These are phyloP conservation scores for Thryonomys swinderianus DNA, from an alignment of 2,113 vertebrate species.

Conservation along the genomic window DNA sequence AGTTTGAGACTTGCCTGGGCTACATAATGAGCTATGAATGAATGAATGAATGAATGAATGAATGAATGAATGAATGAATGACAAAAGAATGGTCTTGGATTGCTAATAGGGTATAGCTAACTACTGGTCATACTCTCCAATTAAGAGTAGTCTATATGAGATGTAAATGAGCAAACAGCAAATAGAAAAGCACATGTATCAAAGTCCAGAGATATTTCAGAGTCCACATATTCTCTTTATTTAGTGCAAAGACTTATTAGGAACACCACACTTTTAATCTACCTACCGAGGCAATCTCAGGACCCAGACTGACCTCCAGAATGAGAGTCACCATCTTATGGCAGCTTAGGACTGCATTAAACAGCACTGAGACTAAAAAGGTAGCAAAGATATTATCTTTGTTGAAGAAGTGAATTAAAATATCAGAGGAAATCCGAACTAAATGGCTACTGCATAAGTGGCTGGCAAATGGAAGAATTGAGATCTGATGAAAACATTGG, in stretches of 20 bases:
- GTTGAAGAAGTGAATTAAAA: background rate
- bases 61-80: no score
- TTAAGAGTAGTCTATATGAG: background rate
- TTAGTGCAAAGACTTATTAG: background rate
- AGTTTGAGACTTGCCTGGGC: no score
- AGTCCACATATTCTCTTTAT: background rate
- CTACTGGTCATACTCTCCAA: background rate
- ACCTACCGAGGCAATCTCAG: background rate
- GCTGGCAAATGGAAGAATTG: background rate
- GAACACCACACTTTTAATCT: background rate
- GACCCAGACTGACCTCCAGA: background rate
- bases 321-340: background rate
- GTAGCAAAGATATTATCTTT: background rate
- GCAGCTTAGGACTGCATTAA: background rate
- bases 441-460: background rate
- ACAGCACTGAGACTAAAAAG: background rate
- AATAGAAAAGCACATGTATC: background rate
- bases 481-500: background rate
- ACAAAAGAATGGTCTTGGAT: background rate
- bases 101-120: background rate
- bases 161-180: background rate
- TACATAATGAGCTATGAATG: no score
- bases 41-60: no score
- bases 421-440: constrained; percentile 14
- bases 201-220: background rate